Conservation (phyloP, 2,888 invertebrate genomes). For the Tigriopus californicus region DNA sequence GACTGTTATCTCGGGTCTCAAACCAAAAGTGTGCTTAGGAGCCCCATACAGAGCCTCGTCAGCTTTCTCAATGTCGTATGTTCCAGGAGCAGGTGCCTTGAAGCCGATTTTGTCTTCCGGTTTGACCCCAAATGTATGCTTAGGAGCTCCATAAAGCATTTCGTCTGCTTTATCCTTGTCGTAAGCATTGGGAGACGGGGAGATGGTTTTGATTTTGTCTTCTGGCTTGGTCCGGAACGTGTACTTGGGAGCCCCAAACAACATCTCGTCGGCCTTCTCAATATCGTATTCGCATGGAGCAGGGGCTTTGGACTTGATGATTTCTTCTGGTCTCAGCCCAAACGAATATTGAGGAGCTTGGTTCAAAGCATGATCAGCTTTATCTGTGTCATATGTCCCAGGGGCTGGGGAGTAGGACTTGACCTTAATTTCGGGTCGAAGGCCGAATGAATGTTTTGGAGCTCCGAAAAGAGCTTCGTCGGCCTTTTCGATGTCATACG, state of each 20-base stretch:
- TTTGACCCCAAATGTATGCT: constrained; percentile 8
- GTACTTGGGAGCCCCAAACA: constrained; percentile 40
- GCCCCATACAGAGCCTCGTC: background rate
- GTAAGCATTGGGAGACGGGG: constrained; percentile 8
- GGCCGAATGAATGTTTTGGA: constrained; percentile 5
- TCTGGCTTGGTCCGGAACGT: constrained; percentile 50
- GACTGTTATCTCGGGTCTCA: constrained; percentile 6
- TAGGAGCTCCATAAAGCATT: background rate
- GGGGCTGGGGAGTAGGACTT: constrained; percentile 56
- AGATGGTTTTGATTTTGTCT: background rate
- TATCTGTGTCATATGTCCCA: constrained; percentile 58
- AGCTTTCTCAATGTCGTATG: constrained; percentile 7
- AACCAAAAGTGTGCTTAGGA: constrained; percentile 8
- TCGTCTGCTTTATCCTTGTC: constrained; percentile 1
- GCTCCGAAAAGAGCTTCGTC: background rate
- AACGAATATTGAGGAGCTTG: constrained; percentile 2
- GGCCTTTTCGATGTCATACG: constrained; percentile 5
- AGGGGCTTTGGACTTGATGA: constrained; percentile 41
- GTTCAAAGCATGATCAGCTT: constrained; percentile 35
- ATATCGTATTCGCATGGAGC: constrained; percentile 69
- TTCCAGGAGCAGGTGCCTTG: constrained; percentile 11
- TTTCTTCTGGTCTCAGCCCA: constrained; percentile 10
- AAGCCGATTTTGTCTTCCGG: background rate
- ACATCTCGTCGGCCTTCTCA: constrained; percentile 41
- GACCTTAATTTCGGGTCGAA: constrained; percentile 6